Base-by-base conservation (phyloP, 2,888 invertebrate genomes). In the Choristoneura rosaceana region DNA sequence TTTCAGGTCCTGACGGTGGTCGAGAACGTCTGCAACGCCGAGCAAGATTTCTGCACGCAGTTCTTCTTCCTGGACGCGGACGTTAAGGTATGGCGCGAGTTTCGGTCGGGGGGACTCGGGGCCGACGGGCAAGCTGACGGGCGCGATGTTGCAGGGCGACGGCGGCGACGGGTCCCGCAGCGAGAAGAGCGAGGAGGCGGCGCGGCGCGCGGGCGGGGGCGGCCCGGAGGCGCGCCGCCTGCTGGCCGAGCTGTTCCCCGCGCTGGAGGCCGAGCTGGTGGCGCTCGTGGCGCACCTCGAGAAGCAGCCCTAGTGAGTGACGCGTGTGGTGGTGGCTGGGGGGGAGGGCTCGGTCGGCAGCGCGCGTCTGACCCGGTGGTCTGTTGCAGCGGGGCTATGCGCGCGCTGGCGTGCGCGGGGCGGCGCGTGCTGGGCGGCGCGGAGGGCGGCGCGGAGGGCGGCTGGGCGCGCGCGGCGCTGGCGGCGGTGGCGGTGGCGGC, bases 1-100 rank as follows among this genome's bases (percentile, higher is more conserved):
- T 33, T 14, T 3, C 84, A 97, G 89, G 97, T 99, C 68, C 94
- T 99, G 73, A 97, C 97, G 15, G 97, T 98, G 84, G 94, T 99
- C 76, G 98, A 99, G 86, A 97, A 97, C 4, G 96, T 98, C 70
- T 99, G 99, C 85, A 95, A 99, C 77, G 97, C 98, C 34, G 99
- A 99, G 88, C 99, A 99, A 91, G 97, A 98, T 79, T 99, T 99
- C 91, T 99, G 99, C 87, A 96, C 97, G 17, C 95, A 96, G 75
- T 99, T 99, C 93, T 98, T 99, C 88, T 97, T 98, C 88, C 94
- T 98, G 80, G 97, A 97, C 82, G 95, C 84, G 8, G 93, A 93
- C 63, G 78, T 83, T 0, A 93, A 92, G 89, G 93, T 92, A 74
- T n/a, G 4, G n/a, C n/a, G n/a, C n/a, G n/a, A n/a, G n/a, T n/a